A percentile compares a stretch with the other conserved stretches of the same genome.
These are phyloP conservation scores for Nemurella pictetii DNA, from an alignment of 2,888 invertebrate species.

Conservation along the genomic window DNA sequence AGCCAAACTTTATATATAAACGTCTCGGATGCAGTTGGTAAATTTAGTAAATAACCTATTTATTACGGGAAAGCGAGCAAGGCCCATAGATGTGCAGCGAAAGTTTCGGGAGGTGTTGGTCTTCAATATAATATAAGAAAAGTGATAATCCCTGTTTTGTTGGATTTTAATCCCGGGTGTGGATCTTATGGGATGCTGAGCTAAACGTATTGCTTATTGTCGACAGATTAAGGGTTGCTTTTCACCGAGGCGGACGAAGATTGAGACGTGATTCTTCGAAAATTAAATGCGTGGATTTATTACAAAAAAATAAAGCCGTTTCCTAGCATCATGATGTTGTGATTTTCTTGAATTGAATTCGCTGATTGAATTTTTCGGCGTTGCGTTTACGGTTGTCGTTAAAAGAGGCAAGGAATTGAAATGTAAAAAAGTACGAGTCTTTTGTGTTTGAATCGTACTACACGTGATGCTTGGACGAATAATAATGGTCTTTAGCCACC, in stretches of 20 bases:
- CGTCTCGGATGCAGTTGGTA: background rate
- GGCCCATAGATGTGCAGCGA: background rate
- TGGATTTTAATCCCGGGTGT: slow-evolving; percentile 7
- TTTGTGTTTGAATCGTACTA: background rate
- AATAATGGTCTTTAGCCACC: no score
- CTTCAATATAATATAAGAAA: background rate
- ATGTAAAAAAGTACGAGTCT: background rate
- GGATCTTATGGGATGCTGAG: background rate
- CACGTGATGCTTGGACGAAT: no score
- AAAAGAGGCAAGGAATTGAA: background rate
- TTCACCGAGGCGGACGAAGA: background rate
- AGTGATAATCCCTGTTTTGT: slow-evolving; percentile 1
- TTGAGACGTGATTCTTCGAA: background rate
- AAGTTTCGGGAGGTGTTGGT: background rate
- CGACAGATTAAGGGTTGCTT: slow-evolving; percentile 4
- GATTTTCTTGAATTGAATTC: background rate
- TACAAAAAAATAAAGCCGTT: background rate
- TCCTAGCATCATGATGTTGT: background rate
- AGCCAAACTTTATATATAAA: background rate
- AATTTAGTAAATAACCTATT: slow-evolving; percentile 23
- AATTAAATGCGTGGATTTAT: slow-evolving; percentile 1
- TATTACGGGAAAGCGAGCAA: slow-evolving; percentile 16
- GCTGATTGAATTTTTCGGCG: background rate
- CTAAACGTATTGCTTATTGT: slow-evolving; percentile 9
- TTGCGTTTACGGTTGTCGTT: background rate